phyloP scores from a whole-genome alignment of 2,113 vertebrate species.

The Plecotus auritus region DNA sequence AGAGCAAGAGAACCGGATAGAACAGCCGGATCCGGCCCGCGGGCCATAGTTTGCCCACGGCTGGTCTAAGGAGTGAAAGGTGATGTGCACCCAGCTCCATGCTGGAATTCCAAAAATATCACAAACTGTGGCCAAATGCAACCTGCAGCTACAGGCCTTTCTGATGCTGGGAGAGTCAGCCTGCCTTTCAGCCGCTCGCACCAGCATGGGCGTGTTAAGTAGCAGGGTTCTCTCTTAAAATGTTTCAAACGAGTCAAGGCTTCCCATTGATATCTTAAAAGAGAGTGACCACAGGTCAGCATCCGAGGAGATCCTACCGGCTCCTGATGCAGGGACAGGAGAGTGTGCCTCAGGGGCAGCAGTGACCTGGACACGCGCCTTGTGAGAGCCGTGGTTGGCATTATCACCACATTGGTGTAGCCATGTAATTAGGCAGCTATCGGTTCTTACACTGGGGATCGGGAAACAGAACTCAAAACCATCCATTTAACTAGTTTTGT shows the following conservation, averaged over 20 bases:
- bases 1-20: too few species aligned
- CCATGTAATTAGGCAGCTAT: not conserved
- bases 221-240: constrained; percentile 3
- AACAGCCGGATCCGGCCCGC: too few species aligned
- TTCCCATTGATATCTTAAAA: not conserved
- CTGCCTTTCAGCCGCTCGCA: not conserved
- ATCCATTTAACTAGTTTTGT: not conserved
- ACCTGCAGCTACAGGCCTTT: not conserved
- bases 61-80: not conserved
- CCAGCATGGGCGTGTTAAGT: not conserved
- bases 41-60: too few species aligned
- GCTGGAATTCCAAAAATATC: not conserved
- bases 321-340: not conserved
- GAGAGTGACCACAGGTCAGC: not conserved
- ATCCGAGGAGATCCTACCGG: not conserved
- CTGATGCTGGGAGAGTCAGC: not conserved
- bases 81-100: not conserved
- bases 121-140: not conserved
- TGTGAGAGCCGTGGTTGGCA: not conserved
- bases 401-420: not conserved
- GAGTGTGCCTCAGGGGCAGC: not conserved
- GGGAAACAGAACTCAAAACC: not conserved
- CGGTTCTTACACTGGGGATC: not conserved
- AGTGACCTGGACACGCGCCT: not conserved
- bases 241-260: not conserved